Conservation (phyloP, 2,113 vertebrate genomes). For the Hipposideros armiger region DNA sequence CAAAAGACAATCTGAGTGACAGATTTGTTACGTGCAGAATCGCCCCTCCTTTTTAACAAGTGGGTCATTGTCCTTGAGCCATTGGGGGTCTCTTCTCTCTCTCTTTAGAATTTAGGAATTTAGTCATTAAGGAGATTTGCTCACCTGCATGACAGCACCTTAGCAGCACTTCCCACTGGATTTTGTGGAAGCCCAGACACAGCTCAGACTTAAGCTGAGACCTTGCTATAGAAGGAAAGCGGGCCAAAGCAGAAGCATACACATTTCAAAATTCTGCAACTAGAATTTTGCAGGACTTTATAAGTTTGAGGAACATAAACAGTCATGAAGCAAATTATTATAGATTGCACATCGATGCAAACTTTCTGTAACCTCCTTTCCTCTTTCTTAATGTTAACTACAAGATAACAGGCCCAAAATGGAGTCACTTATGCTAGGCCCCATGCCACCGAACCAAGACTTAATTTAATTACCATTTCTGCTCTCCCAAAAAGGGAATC, state of each 20-base stretch:
- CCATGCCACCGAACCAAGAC: neutral
- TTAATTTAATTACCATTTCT: neutral
- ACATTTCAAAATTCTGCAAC: slow-evolving; percentile 28
- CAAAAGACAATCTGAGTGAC: neutral
- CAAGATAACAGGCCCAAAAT: neutral
- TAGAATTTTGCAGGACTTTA: neutral
- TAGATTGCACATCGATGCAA: neutral
- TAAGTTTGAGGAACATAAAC: neutral
- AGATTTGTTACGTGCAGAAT: neutral
- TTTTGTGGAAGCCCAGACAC: neutral
- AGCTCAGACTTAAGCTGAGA: neutral
- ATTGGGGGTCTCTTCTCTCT: neutral
- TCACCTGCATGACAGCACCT: neutral
- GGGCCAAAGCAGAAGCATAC: neutral
- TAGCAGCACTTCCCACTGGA: neutral
- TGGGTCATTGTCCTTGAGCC: neutral
- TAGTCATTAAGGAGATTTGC: neutral
- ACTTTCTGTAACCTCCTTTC: neutral
- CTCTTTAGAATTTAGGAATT: neutral
- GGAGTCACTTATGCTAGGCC: neutral
- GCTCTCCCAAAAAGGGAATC: neutral
- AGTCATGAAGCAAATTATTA: neutral
- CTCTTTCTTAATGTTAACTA: neutral
- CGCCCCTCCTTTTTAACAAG: neutral
- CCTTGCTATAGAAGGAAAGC: neutral